A percentile compares a stretch with the other conserved stretches of the same genome.
Evolutionary conservation across 2,113 vertebrate species (phyloP).

Genomic region (Atlantisia rogersi): DNA sequence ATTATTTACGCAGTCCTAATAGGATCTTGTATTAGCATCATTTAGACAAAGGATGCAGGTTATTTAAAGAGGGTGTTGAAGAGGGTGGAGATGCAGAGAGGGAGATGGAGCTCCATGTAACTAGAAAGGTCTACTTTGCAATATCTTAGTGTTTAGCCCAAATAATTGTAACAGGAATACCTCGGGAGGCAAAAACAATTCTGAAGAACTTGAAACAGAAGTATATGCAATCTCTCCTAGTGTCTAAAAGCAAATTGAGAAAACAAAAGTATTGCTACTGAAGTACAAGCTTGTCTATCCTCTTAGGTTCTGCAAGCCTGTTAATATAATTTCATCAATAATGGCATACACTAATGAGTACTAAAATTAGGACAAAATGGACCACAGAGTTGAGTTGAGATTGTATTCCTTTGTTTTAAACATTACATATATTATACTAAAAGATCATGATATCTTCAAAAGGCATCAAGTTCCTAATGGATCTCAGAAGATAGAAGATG

Average conservation of each 20-base stretch:
- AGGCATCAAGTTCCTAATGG: neutral
- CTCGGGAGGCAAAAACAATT: neutral
- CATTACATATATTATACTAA: neutral
- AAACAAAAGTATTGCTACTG: neutral
- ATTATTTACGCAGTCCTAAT: slow-evolving; percentile 23
- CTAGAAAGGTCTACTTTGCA: neutral
- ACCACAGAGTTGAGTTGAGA: neutral
- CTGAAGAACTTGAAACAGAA: neutral
- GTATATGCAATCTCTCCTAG: neutral
- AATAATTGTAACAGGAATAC: neutral
- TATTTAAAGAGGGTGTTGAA: neutral
- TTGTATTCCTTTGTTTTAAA: neutral
- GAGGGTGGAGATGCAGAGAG: neutral
- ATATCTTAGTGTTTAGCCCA: neutral
- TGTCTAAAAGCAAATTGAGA: neutral
- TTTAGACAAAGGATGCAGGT: neutral
- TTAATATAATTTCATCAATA: neutral
- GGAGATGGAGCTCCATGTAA: neutral
- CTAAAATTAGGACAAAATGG: neutral
- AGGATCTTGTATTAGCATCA: neutral
- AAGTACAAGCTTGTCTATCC: neutral
- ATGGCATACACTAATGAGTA: neutral
- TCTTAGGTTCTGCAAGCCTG: neutral
- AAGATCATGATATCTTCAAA: neutral
- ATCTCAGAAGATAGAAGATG: neutral